Conservation (phyloP, 23 tunicate species). For the Trididemnum nubilum region DNA sequence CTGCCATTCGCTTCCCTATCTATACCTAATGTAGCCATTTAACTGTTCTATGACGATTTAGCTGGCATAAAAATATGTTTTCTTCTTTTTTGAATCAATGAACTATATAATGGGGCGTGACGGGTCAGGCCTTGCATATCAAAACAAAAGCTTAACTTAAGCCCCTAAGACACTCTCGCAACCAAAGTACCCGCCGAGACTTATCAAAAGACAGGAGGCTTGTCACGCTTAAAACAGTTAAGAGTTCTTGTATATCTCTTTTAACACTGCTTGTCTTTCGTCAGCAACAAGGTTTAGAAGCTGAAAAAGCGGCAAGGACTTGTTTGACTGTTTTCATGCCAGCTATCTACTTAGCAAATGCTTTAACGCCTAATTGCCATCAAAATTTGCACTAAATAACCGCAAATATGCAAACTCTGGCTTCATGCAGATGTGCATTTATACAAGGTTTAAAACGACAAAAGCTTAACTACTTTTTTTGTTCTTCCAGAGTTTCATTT, state of each 20-base stretch:
- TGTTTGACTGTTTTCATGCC: background rate
- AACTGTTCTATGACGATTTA: background rate
- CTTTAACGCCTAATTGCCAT: background rate
- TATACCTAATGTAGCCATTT: background rate
- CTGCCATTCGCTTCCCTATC: no score
- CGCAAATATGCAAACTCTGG: no score
- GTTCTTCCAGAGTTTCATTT: no score
- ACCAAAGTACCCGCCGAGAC: background rate
- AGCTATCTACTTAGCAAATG: background rate
- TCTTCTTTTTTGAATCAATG: background rate
- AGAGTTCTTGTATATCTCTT: background rate
- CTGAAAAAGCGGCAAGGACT: background rate
- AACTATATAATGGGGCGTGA: background rate
- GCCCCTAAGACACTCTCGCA: background rate
- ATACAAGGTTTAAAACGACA: no score
- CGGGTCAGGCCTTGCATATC: background rate
- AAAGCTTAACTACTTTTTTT: no score
- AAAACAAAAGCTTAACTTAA: slow-evolving; percentile 3
- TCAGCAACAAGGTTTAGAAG: no score
- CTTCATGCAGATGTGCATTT: no score
- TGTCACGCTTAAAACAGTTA: background rate
- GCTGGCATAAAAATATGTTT: background rate
- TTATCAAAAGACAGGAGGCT: background rate
- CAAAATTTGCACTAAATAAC: no score
- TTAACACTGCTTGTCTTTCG: background rate